phyloP scores from a whole-genome alignment of 2,797 vertebrate species.

The Bradypodion pumilum region DNA sequence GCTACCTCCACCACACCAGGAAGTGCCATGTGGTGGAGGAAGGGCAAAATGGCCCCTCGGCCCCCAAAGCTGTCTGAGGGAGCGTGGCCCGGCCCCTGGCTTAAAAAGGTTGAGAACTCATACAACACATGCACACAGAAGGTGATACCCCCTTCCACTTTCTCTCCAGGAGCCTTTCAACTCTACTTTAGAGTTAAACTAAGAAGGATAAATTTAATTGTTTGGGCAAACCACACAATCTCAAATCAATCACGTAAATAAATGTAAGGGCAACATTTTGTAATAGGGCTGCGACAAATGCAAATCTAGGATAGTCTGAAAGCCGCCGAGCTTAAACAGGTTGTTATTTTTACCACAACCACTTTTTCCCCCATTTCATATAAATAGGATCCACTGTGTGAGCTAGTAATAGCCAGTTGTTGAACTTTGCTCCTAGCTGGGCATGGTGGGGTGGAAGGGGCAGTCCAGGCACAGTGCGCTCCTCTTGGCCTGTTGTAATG shows the following conservation, averaged over 20 bases:
- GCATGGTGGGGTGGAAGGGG: too few relatives aligned
- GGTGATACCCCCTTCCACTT: constrained; percentile 10
- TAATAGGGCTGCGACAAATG: constrained; percentile 18
- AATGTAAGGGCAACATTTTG: constrained; percentile 62
- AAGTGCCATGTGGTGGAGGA: too few relatives aligned
- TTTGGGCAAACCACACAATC: constrained; percentile 65
- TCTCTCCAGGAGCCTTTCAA: constrained; percentile 65
- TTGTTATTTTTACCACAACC: constrained; percentile 44
- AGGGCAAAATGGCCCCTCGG: too few relatives aligned
- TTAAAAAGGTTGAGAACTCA: too few relatives aligned
- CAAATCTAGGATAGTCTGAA: constrained; percentile 37
- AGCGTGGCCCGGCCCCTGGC: too few relatives aligned
- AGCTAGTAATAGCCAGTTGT: not conserved
- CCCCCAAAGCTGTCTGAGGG: too few relatives aligned
- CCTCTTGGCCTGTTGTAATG: not conserved
- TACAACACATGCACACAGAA: not conserved
- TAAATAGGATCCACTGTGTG: not conserved
- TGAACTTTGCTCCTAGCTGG: not conserved
- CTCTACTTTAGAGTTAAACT: constrained; percentile 68
- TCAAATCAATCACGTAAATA: constrained; percentile 64
- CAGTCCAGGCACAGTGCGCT: not conserved
- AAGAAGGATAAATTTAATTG: constrained; percentile 68
- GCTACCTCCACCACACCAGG: too few relatives aligned
- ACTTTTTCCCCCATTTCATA: constrained; percentile 17
- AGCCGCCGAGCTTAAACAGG: constrained; percentile 9